Evolutionary conservation across 2,113 vertebrate species (phyloP).

Genomic region (Parus major): DNA sequence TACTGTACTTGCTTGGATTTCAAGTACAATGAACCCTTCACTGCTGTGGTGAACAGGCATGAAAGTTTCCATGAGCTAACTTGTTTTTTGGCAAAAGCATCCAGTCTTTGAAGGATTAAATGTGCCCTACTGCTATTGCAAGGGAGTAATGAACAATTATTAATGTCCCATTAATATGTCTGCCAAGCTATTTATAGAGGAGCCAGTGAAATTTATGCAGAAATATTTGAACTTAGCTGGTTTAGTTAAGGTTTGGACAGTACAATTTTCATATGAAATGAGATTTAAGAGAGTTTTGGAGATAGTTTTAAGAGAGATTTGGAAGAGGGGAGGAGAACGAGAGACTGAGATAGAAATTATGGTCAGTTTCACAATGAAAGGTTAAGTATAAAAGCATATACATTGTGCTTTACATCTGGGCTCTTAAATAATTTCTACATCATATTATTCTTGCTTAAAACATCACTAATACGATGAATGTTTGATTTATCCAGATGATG

Average conservation of each 20-base stretch:
- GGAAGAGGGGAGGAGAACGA: background rate
- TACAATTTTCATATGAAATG: background rate
- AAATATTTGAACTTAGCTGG: background rate
- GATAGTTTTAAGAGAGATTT: background rate
- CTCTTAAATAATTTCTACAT: background rate
- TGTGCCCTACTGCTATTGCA: slow-evolving; percentile 2
- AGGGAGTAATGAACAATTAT: slow-evolving; percentile 35
- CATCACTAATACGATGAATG: background rate
- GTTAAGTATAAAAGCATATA: background rate
- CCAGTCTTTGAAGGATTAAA: slow-evolving; percentile 16
- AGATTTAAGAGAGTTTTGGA: background rate
- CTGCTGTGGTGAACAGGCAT: background rate
- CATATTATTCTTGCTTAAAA: background rate
- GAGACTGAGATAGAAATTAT: background rate
- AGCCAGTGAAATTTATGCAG: background rate
- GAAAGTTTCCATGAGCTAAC: slow-evolving; percentile 50
- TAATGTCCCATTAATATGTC: slow-evolving; percentile 5
- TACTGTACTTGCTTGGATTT: slow-evolving; percentile 11
- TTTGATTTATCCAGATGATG: background rate
- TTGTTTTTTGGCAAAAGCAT: slow-evolving; percentile 26
- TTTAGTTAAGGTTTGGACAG: background rate
- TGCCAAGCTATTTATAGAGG: slow-evolving; percentile 7
- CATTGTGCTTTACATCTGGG: background rate
- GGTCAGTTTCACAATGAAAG: background rate
- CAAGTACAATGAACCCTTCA: slow-evolving; percentile 18